phyloP scores from a whole-genome alignment of 2,113 vertebrate species.

The Carassius gibelio region DNA sequence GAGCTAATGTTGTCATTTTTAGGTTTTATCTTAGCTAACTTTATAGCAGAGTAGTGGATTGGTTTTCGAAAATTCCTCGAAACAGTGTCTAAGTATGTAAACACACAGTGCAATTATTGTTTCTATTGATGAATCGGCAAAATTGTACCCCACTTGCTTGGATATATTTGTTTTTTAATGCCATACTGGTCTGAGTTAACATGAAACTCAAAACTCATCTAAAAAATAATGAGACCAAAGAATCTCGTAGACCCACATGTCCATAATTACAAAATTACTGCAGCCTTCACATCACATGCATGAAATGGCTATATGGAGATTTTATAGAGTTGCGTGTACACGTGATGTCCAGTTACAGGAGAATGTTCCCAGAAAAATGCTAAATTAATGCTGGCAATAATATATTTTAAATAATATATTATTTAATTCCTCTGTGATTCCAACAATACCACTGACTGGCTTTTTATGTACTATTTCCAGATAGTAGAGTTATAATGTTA shows the following conservation, averaged over 20 bases:
- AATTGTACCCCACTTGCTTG: neutral
- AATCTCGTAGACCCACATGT: neutral
- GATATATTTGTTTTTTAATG: neutral
- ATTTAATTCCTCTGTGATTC: neutral
- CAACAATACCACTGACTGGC: neutral
- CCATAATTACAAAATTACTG: neutral
- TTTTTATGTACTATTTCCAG: neutral
- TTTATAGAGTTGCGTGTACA: neutral
- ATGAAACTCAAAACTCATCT: neutral
- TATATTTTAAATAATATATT: neutral
- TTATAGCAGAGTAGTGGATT: neutral
- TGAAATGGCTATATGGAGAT: conserved; percentile 3
- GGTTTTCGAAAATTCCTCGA: neutral
- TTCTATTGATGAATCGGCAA: neutral
- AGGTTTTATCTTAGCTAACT: neutral
- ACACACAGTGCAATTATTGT: neutral
- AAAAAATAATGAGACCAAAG: conserved; percentile 12
- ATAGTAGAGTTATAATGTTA: neutral
- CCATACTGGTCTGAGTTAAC: neutral
- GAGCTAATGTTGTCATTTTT: neutral
- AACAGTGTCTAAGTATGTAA: neutral
- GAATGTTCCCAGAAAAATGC: conserved; percentile 67
- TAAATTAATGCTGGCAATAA: neutral
- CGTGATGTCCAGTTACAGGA: neutral
- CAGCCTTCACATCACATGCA: neutral